phyloP scores from a whole-genome alignment of 1,140 invertebrate genomes.

The Coelopa frigida region DNA sequence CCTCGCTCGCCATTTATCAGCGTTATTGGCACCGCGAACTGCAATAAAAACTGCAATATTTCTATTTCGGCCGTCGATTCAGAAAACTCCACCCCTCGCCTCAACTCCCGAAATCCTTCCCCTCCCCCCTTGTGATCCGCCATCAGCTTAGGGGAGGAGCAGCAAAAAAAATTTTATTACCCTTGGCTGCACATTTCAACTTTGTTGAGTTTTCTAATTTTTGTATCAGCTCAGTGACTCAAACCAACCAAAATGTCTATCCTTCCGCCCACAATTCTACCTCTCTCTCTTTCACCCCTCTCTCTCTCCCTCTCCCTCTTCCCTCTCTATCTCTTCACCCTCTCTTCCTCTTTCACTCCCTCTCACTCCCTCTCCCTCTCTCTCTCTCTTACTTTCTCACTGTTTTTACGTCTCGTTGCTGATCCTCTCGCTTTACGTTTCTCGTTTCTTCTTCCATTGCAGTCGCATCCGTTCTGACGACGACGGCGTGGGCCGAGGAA shows the following conservation, averaged over 20 bases:
- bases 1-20: constrained; percentile 13
- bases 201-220: too few relatives aligned
- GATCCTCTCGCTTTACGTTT: background rate
- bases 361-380: too few relatives aligned
- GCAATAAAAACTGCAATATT: constrained; percentile 18
- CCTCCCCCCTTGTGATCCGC: background rate
- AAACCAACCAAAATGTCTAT: too few relatives aligned
- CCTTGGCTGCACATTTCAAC: constrained; percentile 43
- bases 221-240: too few relatives aligned
- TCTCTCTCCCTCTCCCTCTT: too few relatives aligned
- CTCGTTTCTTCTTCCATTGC: constrained; percentile 13
- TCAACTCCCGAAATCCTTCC: background rate
- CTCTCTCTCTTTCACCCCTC: too few relatives aligned
- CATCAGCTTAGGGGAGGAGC: background rate
- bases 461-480: constrained; percentile 4
- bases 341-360: too few relatives aligned
- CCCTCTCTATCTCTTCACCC: too few relatives aligned
- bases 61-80: constrained; percentile 11
- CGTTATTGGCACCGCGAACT: constrained; percentile 12
- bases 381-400: background rate
- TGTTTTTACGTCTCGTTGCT: background rate
- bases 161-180: constrained; percentile 44
- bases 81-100: background rate
- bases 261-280: too few relatives aligned
- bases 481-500: constrained; percentile 34